Conservation (phyloP, 2,888 invertebrate species). For the Zaprionus obscuricornis region DNA sequence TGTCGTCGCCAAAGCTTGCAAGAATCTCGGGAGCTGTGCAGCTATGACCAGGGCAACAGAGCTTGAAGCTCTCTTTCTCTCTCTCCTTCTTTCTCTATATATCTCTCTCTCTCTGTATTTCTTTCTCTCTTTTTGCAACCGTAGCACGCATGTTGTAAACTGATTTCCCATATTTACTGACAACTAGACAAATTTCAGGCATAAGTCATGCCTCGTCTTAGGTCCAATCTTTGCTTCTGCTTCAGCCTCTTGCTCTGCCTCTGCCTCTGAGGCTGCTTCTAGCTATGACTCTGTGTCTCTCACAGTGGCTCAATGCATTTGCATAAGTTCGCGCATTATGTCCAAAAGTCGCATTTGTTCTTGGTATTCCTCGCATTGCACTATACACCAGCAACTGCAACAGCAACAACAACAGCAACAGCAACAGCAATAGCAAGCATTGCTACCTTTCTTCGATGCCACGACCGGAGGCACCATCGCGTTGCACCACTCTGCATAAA, state of each 20-base stretch:
- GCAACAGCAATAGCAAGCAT: too few species aligned
- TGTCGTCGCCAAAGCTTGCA: constrained; percentile 38
- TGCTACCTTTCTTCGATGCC: too few species aligned
- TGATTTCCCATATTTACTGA: constrained; percentile 84
- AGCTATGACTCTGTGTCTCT: neutral
- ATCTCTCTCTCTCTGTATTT: too few species aligned
- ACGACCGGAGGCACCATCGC: neutral
- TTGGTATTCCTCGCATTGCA: constrained; percentile 51
- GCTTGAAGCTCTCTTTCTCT: neutral
- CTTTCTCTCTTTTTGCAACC: constrained; percentile 52
- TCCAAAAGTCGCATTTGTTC: constrained; percentile 78
- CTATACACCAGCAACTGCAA: neutral
- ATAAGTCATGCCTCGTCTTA: constrained; percentile 82
- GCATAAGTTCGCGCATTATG: constrained; percentile 81
- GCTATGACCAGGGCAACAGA: constrained; percentile 16
- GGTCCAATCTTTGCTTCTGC: constrained; percentile 53
- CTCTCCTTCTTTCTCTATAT: too few species aligned
- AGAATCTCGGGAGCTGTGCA: constrained; percentile 1
- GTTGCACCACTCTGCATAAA: constrained; percentile 55
- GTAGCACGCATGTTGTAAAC: constrained; percentile 78
- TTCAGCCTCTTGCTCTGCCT: constrained; percentile 1
- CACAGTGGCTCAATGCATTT: constrained; percentile 55
- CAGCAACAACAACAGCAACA: too few species aligned
- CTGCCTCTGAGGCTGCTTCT: neutral
- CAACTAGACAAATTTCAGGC: constrained; percentile 83